Percentiles rank a stretch among this genome's conserved stretches.
These are phyloP conservation scores for Proterorhinus semilunaris DNA, from an alignment of 2,113 vertebrate genomes.

Conservation along the genomic window DNA sequence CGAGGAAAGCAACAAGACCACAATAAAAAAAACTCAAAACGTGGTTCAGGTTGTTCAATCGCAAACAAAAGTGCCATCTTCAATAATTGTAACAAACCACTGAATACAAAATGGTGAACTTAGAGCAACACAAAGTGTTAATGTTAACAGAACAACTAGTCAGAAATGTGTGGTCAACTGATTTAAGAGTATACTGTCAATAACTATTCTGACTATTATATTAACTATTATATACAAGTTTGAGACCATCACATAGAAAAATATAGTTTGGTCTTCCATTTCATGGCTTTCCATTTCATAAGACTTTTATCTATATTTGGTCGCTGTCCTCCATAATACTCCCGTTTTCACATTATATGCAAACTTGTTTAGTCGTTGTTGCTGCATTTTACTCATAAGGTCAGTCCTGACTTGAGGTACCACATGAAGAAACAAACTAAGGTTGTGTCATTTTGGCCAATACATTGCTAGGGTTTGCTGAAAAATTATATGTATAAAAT, in stretches of 20 bases:
- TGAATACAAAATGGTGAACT: conserved; percentile 24
- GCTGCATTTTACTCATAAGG: background rate
- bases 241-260: conserved; percentile 59
- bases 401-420: conserved; percentile 11
- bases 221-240: conserved; percentile 61
- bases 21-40: conserved; percentile 13
- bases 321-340: conserved; percentile 26
- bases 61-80: conserved; percentile 20
- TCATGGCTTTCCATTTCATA: conserved; percentile 63
- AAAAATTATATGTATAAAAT: background rate
- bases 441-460: background rate
- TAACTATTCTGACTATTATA: conserved; percentile 53
- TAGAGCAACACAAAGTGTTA: conserved; percentile 24
- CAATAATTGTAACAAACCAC: conserved; percentile 27
- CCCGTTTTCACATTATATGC: conserved; percentile 6
- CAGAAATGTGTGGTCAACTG: conserved; percentile 44
- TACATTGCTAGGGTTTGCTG: background rate
- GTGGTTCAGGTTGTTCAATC: conserved; percentile 29
- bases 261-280: conserved; percentile 70
- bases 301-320: conserved; percentile 63
- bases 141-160: conserved; percentile 41
- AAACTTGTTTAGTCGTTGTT: conserved; percentile 48
- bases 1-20: conserved; percentile 19
- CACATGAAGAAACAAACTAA: conserved; percentile 20
- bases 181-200: conserved; percentile 38